Evolutionary conservation across 2,888 invertebrate genomes (phyloP).

Genomic region (Vesta saturnalis): DNA sequence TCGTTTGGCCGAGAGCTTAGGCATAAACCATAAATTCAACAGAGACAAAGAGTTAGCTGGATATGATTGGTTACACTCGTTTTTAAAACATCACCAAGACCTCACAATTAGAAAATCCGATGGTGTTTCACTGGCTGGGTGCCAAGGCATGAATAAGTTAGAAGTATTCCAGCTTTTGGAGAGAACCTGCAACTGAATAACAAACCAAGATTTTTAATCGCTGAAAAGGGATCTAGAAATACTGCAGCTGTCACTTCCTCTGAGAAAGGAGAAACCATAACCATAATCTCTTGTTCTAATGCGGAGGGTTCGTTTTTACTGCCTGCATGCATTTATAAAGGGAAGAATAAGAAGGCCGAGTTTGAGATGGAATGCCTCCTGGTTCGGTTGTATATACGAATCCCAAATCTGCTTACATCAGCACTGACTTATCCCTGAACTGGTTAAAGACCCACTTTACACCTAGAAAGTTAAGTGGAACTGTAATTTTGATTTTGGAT

Average conservation of each 20-base stretch:
- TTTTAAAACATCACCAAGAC: neutral
- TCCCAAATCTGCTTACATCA: neutral
- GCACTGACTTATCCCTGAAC: neutral
- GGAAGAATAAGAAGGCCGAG: too few species aligned
- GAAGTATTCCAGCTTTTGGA: slow-evolving; percentile 1
- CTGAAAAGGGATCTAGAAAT: too few species aligned
- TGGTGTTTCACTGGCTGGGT: neutral
- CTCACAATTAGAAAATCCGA: neutral
- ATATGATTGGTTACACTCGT: neutral
- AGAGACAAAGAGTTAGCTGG: too few species aligned
- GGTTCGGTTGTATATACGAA: neutral
- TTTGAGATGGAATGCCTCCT: neutral
- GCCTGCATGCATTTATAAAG: too few species aligned
- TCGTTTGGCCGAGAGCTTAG: neutral
- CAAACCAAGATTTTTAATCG: neutral
- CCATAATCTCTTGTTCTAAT: neutral
- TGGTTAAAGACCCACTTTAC: too few species aligned
- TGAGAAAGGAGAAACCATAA: neutral
- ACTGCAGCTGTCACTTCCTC: too few species aligned
- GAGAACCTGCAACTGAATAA: neutral
- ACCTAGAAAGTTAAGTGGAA: too few species aligned
- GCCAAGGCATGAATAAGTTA: neutral
- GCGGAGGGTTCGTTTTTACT: neutral
- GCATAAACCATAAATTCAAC: neutral
- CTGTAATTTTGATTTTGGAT: neutral